Conservation (phyloP, 2,888 invertebrate genomes). For the Apodemia zela region DNA sequence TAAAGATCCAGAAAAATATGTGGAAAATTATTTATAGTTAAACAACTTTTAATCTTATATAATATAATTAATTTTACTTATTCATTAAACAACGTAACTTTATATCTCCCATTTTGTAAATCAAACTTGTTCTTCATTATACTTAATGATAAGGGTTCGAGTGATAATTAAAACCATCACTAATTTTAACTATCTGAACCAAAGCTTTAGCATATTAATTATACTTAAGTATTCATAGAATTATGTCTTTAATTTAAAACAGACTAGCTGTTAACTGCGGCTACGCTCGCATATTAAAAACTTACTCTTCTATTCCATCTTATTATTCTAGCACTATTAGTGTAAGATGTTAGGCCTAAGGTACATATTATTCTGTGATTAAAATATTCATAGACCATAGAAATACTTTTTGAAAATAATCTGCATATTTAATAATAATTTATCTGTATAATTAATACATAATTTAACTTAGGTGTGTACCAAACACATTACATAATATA, state of each 20-base stretch:
- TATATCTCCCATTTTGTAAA: background rate
- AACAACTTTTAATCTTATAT: background rate
- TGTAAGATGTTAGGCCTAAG: too few relatives aligned
- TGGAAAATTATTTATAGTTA: background rate
- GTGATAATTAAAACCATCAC: conserved; percentile 7
- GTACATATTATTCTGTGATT: too few relatives aligned
- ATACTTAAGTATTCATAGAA: background rate
- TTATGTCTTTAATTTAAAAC: background rate
- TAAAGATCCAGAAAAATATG: background rate
- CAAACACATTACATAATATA: too few relatives aligned
- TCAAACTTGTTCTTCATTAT: background rate
- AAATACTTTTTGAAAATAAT: too few relatives aligned
- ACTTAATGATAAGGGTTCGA: background rate
- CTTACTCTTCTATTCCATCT: too few relatives aligned
- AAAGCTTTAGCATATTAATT: background rate
- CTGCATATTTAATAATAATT: too few relatives aligned
- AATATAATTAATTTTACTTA: background rate
- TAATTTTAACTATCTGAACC: conserved; percentile 7
- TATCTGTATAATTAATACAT: too few relatives aligned
- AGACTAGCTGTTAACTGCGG: background rate
- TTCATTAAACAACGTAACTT: background rate
- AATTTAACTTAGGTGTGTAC: too few relatives aligned
- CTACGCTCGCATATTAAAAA: background rate
- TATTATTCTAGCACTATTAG: too few relatives aligned
- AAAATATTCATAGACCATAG: too few relatives aligned